Conservation (phyloP, 1,140 invertebrate species). For the Fopius arisanus region DNA sequence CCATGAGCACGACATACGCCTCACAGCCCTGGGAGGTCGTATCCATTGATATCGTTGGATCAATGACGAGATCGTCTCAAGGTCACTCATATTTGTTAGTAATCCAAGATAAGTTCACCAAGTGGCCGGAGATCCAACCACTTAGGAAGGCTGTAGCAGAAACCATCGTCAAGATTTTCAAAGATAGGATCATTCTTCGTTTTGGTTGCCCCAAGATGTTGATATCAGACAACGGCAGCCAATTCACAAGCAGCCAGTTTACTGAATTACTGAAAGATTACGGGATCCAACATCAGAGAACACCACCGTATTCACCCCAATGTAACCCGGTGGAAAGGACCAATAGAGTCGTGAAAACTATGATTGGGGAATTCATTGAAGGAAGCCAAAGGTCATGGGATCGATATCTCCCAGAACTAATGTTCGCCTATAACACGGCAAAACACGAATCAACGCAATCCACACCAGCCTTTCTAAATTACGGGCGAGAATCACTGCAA, state of each 20-base stretch:
- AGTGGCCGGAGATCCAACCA: not conserved
- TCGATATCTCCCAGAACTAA: slow-evolving; percentile 40
- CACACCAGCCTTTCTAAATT: slow-evolving; percentile 21
- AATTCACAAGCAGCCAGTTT: not conserved
- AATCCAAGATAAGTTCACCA: slow-evolving; percentile 10
- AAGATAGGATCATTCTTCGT: not conserved
- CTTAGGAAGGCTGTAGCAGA: not conserved
- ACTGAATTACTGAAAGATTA: not conserved
- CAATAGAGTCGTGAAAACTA: slow-evolving; percentile 25
- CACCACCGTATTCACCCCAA: slow-evolving; percentile 51
- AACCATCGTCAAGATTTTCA: not conserved
- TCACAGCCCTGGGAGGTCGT: slow-evolving; percentile 1
- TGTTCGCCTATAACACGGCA: slow-evolving; percentile 41
- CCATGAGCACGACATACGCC: too few species aligned
- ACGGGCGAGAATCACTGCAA: not conserved
- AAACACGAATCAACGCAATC: not conserved
- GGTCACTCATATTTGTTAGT: not conserved
- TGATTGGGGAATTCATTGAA: slow-evolving; percentile 40
- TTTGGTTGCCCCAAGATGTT: not conserved
- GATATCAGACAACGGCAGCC: not conserved
- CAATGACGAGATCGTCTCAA: not conserved
- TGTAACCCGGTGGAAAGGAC: slow-evolving; percentile 35
- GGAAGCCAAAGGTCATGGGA: slow-evolving; percentile 52
- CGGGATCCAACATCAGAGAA: slow-evolving; percentile 46
- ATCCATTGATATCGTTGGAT: not conserved